Percentiles rank a stretch among this genome's conserved stretches.
phyloP scores from a whole-genome alignment of 2,888 invertebrate species.

The Plagiodera versicolora region DNA sequence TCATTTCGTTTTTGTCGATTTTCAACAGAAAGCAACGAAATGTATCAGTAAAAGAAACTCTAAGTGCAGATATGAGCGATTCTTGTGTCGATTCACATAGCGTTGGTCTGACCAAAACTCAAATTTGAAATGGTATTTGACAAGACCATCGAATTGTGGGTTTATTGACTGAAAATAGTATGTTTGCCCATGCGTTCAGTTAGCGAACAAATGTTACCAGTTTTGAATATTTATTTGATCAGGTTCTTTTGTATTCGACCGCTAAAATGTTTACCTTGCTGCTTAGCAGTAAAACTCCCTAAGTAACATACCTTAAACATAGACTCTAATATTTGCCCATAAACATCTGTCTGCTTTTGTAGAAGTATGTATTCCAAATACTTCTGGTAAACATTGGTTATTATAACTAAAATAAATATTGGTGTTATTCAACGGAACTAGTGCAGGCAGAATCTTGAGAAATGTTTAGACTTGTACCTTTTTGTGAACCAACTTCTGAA shows the following conservation, averaged over 20 bases:
- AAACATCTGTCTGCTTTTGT: conserved; percentile 29
- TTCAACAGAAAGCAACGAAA: too few relatives aligned
- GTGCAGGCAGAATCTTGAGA: conserved; percentile 1
- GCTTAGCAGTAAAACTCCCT: conserved; percentile 29
- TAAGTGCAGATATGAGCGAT: too few relatives aligned
- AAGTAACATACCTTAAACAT: conserved; percentile 26
- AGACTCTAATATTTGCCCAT: conserved; percentile 28
- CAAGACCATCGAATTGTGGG: too few relatives aligned
- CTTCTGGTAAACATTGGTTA: conserved; percentile 23
- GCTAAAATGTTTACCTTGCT: conserved; percentile 32
- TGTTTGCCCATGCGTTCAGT: conserved; percentile 16
- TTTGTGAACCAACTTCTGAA: not conserved
- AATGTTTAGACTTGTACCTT: not conserved
- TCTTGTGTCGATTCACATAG: too few relatives aligned
- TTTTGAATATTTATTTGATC: conserved; percentile 30
- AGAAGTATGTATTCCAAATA: conserved; percentile 20
- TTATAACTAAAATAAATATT: conserved; percentile 29
- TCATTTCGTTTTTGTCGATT: too few relatives aligned
- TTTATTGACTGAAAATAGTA: not conserved
- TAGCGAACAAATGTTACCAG: conserved; percentile 26
- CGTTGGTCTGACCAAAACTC: too few relatives aligned
- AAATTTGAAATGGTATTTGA: too few relatives aligned
- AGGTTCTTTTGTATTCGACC: conserved; percentile 30
- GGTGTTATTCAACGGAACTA: conserved; percentile 14
- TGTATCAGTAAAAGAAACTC: too few relatives aligned